A percentile compares a stretch with the other conserved stretches of the same genome.
These are phyloP conservation scores for Notodonta ziczac DNA, from an alignment of 2,888 invertebrate species.

Conservation along the genomic window DNA sequence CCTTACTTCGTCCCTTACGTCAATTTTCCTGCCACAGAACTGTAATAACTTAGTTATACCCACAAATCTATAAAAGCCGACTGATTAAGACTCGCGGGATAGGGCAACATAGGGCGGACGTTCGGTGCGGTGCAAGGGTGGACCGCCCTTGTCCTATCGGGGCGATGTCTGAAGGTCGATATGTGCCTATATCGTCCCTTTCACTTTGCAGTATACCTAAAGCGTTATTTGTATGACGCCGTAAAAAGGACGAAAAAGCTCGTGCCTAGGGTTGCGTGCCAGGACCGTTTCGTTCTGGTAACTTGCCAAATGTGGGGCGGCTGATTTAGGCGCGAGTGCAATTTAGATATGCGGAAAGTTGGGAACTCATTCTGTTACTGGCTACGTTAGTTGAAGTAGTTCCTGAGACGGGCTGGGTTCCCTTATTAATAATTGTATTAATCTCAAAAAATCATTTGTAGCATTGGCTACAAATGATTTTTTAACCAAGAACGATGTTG, in stretches of 20 bases:
- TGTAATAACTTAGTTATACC: conserved; percentile 39
- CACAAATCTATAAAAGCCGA: conserved; percentile 23
- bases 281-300: conserved; percentile 17
- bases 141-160: conserved; percentile 28
- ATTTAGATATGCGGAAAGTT: conserved; percentile 2
- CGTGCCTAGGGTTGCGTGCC: conserved; percentile 10
- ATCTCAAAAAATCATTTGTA: too few species aligned
- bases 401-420: neutral
- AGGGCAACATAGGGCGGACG: conserved; percentile 31
- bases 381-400: neutral
- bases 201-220: conserved; percentile 20
- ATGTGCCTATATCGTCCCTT: conserved; percentile 32
- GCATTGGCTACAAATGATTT: too few species aligned
- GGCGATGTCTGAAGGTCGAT: conserved; percentile 43
- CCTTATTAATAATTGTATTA: neutral
- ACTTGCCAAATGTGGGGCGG: conserved; percentile 28
- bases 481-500: too few species aligned
- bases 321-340: neutral
- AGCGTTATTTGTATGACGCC: conserved; percentile 13
- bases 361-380: neutral
- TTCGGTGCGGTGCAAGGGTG: conserved; percentile 40
- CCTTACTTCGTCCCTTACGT: conserved; percentile 59
- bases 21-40: conserved; percentile 39
- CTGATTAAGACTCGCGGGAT: conserved; percentile 21
- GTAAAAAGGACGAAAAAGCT: conserved; percentile 13